Base-by-base conservation (phyloP, 2,797 vertebrate species). In the Orestias chungarensis region DNA sequence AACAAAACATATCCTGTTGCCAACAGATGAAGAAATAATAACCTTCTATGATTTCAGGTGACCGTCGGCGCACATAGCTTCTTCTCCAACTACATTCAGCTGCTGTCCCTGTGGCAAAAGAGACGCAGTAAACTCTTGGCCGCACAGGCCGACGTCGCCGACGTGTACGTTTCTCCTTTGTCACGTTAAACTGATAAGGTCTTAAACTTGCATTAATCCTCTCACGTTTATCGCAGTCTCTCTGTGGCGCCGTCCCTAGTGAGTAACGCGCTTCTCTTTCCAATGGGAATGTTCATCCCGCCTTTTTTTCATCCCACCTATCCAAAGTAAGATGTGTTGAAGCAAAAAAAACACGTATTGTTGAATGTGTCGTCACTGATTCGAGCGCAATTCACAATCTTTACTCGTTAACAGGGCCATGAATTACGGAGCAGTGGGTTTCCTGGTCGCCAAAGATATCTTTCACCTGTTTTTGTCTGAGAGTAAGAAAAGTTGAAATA, bases 51-150 rank as follows among this genome's bases (percentile, higher is more conserved):
- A 55, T 80, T 84, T 29, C 79, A 95, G 95, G 91, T 94, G 65
- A 83, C 79, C 9, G 54, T 94, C 70, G 78, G 67, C 70, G 68
- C 81, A 47, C 43, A 79, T 0, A 82, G 79, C 77, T 94, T 94
- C 87, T 95, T 95, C 87, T 92, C 91, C 79, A 94, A 94, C 89
- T 94, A 94, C 43, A 70, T 94, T 68, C 92, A 94, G 79, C 80
- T 91, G 10, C 92, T 95, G 54, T 84, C 89, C 29, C 69, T 95
- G 71, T 82, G 92, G 84, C 92, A 89, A 68, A 91, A 84, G 81
- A 90, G 90, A 72, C 88, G 70, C 57, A 81, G 33, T 62, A 76
- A 81, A 49, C 83, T 93, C 44, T 73, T 94, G 79, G 85, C 70
- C 23, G 75, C 83, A 20, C 76, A 72, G 62, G 49, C 47, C 0